Conservation (phyloP, 2,888 invertebrate genomes). For the Branchipolynoe longqiensis region DNA sequence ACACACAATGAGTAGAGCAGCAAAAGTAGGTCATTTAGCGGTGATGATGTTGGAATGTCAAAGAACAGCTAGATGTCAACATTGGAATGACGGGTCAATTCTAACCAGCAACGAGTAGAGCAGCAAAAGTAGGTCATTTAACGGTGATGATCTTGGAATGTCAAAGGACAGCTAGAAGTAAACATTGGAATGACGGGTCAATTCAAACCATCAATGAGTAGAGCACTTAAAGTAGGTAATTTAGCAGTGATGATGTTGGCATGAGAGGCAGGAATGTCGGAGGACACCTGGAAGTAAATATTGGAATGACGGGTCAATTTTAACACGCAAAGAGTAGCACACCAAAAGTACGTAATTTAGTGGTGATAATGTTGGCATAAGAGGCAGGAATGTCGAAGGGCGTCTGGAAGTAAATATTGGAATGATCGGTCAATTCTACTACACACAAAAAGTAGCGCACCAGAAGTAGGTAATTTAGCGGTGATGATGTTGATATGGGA, state of each 20-base stretch:
- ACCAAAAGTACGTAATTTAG: conserved; percentile 47
- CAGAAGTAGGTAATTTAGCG: conserved; percentile 56
- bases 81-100: too few species aligned
- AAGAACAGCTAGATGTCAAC: conserved; percentile 63
- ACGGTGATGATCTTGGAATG: too few species aligned
- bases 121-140: too few species aligned
- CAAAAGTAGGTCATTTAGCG: conserved; percentile 55
- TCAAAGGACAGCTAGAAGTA: too few species aligned
- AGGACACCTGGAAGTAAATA: conserved; percentile 64
- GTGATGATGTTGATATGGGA: conserved; percentile 61
- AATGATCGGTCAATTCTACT: too few species aligned
- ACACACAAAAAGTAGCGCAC: too few species aligned
- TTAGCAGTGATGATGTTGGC: conserved; percentile 64
- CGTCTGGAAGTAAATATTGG: conserved; percentile 63
- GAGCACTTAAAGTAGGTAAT: neutral
- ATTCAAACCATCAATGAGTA: too few species aligned
- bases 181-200: too few species aligned
- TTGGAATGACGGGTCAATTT: too few species aligned
- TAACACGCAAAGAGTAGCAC: too few species aligned
- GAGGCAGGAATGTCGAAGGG: conserved; percentile 61
- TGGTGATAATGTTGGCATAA: conserved; percentile 62
- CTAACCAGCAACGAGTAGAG: too few species aligned
- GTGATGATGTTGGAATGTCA: conserved; percentile 60
- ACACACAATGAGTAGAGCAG: too few species aligned
- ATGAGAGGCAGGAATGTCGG: conserved; percentile 58